Base-by-base conservation (phyloP, 2,113 vertebrate genomes). In the Cephalopholis sonnerati region DNA sequence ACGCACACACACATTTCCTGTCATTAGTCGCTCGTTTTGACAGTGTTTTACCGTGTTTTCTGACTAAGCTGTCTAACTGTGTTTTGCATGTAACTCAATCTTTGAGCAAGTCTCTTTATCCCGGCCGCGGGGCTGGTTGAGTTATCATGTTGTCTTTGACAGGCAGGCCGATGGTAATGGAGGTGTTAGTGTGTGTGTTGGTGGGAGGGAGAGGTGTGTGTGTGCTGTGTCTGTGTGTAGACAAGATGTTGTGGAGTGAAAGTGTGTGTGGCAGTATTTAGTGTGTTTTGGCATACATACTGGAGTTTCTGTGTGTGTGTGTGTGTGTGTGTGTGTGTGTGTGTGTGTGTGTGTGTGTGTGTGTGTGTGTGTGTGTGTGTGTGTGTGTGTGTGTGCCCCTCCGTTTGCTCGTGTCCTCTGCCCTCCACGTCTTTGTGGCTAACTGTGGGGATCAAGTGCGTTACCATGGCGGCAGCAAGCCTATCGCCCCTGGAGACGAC, bases 361-460 rank as follows among this genome's bases (percentile, higher is more conserved):
- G 32, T 36, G 32, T 36, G 27, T 41, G 36, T 17, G n/a, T 36
- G 32, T 36, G 32, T 36, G 32, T 36, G 27, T 41, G 36, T 17
- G 8, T 50, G 25, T 20, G 29, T 18, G 8, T 20, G 65, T 8
- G 54, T 0, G 13, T 22, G 46, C 20, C 46, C 22, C 22, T 61
- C 69, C 9, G 2, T 74, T 65, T 39, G 1, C 82, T 70, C 25
- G n/a, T 16, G 74, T 66, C 62, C 58, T 54, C 77, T 51, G 61
- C 80, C 59, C 65, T 93, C 87, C 85, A 80, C 50, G 70, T 89
- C 86, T 91, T 93, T 94, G 89, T 87, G 6, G 0, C 1, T 41
- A 84, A 10, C 88, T 82, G 55, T 18, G 74, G 73, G 75, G 84
- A 94, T 95, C 91, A 93, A 85, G 88, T 81, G 27, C 25, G 91